Conservation (phyloP, 2,888 invertebrate species). For the Apotomis capreana region DNA sequence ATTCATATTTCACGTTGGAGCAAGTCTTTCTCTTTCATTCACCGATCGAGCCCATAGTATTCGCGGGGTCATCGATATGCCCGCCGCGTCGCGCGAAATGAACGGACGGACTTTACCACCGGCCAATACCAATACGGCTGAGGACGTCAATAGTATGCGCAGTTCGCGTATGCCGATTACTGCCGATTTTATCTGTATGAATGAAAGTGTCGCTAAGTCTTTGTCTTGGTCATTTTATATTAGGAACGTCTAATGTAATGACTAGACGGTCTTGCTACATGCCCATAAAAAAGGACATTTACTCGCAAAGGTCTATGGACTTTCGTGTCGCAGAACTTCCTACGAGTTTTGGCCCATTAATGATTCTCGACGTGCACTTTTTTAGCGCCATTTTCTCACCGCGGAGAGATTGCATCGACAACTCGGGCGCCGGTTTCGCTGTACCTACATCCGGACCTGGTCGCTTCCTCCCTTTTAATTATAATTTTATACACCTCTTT, state of each 20-base stretch:
- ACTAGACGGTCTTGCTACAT: conserved; percentile 12
- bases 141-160: conserved; percentile 61
- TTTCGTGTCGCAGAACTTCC: conserved; percentile 47
- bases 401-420: conserved; percentile 69
- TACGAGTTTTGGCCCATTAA: conserved; percentile 64
- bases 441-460: conserved; percentile 66
- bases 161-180: conserved; percentile 51
- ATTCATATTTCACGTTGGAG: conserved; percentile 47
- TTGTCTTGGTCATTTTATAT: conserved; percentile 34
- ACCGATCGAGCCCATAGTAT: conserved; percentile 64
- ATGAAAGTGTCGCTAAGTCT: conserved; percentile 49
- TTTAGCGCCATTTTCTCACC: conserved; percentile 72
- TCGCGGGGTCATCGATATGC: conserved; percentile 75
- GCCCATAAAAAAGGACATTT: conserved; percentile 12
- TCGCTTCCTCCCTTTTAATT: conserved; percentile 78
- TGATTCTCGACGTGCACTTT: conserved; percentile 64
- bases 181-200: conserved; percentile 66
- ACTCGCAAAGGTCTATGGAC: conserved; percentile 15
- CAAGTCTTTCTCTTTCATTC: conserved; percentile 72
- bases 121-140: conserved; percentile 73
- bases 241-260: conserved; percentile 15
- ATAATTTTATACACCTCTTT: conserved; percentile 49
- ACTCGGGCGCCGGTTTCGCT: conserved; percentile 65
- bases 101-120: conserved; percentile 76
- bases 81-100: conserved; percentile 79